Evolutionary conservation across 2,797 vertebrate genomes (phyloP).

Genomic region (Tokudaia muenninki): DNA sequence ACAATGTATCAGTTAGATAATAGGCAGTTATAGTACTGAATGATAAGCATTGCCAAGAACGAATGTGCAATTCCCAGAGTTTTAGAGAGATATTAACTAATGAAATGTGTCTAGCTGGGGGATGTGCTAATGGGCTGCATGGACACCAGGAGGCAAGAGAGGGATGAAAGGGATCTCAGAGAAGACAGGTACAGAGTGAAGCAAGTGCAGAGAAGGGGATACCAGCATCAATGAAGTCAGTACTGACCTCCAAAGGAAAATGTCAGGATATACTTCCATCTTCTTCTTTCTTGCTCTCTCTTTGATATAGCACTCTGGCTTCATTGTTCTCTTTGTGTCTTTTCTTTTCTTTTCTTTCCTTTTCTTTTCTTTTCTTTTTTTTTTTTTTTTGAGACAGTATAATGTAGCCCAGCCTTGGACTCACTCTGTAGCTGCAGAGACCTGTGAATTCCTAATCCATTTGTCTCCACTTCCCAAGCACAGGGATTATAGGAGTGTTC

Average conservation of each 20-base stretch:
- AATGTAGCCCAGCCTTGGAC: not conserved
- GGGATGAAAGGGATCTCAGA: not conserved
- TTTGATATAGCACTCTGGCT: not conserved
- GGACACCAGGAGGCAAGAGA: not conserved
- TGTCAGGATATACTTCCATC: not conserved
- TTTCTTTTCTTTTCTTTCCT: too few species aligned
- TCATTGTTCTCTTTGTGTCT: not conserved
- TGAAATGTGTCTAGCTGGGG: not conserved
- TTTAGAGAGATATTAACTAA: conserved; percentile 55
- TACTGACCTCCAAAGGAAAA: conserved; percentile 13
- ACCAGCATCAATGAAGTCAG: not conserved
- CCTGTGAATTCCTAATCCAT: not conserved
- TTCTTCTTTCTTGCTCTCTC: not conserved
- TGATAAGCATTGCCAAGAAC: conserved; percentile 12
- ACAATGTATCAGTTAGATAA: conserved; percentile 15
- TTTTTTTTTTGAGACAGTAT: not conserved
- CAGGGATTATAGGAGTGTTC: not conserved
- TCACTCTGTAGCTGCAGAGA: not conserved
- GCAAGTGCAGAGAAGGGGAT: not conserved
- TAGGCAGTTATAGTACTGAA: not conserved
- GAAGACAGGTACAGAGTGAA: not conserved
- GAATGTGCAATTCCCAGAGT: conserved; percentile 33
- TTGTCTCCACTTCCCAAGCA: not conserved
- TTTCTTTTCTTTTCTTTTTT: too few species aligned
- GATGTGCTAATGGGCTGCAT: not conserved